These are phyloP conservation scores for Argentina silus DNA, from an alignment of 2,797 vertebrate species.

Conservation along the genomic window DNA sequence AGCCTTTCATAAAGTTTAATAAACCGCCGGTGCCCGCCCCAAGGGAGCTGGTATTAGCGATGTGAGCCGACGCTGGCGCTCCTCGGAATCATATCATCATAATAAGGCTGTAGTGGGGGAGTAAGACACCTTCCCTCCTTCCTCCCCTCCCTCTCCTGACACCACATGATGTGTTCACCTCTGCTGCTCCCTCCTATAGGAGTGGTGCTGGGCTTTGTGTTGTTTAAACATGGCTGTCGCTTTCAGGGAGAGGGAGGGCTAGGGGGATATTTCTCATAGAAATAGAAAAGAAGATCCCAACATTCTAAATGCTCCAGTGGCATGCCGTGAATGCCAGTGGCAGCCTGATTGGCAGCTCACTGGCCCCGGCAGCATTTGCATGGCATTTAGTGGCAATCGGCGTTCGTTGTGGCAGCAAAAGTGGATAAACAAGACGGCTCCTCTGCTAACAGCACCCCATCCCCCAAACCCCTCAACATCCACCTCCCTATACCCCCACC, in stretches of 20 bases:
- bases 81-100: conserved; percentile 3
- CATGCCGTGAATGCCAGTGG: neutral
- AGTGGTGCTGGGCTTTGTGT: neutral
- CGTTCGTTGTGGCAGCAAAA: no score
- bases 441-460: neutral
- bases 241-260: neutral
- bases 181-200: no score
- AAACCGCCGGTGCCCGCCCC: neutral
- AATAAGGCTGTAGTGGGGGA: neutral
- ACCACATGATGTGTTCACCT: neutral
- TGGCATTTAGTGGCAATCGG: conserved; percentile 5
- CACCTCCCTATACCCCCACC: no score
- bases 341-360: neutral
- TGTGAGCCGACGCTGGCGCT: neutral
- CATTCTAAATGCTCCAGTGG: neutral
- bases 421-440: neutral
- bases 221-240: neutral
- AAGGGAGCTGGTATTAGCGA: neutral
- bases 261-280: neutral
- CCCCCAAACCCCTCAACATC: no score
- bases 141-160: neutral
- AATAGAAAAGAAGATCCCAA: neutral
- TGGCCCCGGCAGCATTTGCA: neutral
- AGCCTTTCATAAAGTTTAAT: neutral
- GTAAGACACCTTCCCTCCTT: neutral